Evolutionary conservation across 1,140 invertebrate genomes (phyloP).

Genomic region (Drosophila parvula): DNA sequence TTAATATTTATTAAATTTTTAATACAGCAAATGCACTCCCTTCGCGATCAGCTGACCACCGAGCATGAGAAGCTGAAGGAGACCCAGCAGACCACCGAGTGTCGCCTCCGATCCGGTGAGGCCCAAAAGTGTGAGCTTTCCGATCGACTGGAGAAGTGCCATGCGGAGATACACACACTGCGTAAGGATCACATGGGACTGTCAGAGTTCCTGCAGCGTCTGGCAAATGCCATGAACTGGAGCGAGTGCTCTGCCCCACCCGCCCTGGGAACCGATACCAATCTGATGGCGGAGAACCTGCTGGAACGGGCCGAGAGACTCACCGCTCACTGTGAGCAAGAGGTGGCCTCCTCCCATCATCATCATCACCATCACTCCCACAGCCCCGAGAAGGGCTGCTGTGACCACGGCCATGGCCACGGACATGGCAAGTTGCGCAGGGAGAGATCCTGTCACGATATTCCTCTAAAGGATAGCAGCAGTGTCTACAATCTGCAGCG

Average conservation of each 20-base stretch:
- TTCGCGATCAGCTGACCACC: conserved; percentile 88
- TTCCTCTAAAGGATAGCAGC: conserved; percentile 88
- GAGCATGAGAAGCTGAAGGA: conserved; percentile 88
- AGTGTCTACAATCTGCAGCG: conserved; percentile 93
- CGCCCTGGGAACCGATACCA: conserved; percentile 89
- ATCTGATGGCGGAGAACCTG: conserved; percentile 91
- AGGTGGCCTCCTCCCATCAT: conserved; percentile 19
- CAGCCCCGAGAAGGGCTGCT: conserved; percentile 65
- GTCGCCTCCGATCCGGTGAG: conserved; percentile 87
- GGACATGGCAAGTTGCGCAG: conserved; percentile 86
- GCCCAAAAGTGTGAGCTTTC: conserved; percentile 89
- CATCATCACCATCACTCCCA: conserved; percentile 57
- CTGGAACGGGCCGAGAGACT: conserved; percentile 91
- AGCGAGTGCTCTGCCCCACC: conserved; percentile 78
- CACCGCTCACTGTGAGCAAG: conserved; percentile 87
- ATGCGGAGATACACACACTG: conserved; percentile 87
- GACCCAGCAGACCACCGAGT: conserved; percentile 86
- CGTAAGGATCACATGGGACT: conserved; percentile 79
- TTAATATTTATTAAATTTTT: background rate
- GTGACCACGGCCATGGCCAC: conserved; percentile 55
- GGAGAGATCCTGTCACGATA: conserved; percentile 90
- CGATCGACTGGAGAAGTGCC: conserved; percentile 88
- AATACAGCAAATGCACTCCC: conserved; percentile 88
- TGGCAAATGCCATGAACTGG: conserved; percentile 86
- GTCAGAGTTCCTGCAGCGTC: conserved; percentile 85